Evolutionary conservation across 1,140 invertebrate genomes (phyloP).

Genomic region (Scaptomyza pallida): DNA sequence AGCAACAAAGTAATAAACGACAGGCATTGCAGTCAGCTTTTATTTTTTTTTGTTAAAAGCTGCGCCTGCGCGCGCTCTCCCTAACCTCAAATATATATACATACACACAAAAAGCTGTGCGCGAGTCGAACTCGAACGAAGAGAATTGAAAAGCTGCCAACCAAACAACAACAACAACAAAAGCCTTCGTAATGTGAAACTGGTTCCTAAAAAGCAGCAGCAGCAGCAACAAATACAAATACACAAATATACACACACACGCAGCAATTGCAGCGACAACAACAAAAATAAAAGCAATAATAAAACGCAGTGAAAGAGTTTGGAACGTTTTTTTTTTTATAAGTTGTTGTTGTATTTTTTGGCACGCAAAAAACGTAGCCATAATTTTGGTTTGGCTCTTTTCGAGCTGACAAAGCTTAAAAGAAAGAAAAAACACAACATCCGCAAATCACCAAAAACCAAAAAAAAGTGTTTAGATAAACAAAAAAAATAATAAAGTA

Average conservation of each 20-base stretch:
- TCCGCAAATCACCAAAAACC: slow-evolving; percentile 17
- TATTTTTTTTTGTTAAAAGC: no score
- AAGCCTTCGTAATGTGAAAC: slow-evolving; percentile 79
- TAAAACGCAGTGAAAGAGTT: slow-evolving; percentile 73
- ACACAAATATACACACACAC: slow-evolving; percentile 25
- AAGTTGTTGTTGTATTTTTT: slow-evolving; percentile 50
- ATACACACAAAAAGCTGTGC: slow-evolving; percentile 46
- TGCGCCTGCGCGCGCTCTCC: slow-evolving; percentile 68
- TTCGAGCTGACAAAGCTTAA: slow-evolving; percentile 30
- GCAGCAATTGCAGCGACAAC: slow-evolving; percentile 66
- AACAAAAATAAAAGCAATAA: slow-evolving; percentile 36
- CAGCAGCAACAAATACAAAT: slow-evolving; percentile 22
- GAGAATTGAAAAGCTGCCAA: slow-evolving; percentile 47
- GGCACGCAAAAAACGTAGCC: slow-evolving; percentile 71
- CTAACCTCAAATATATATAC: slow-evolving; percentile 67
- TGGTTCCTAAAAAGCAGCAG: slow-evolving; percentile 61
- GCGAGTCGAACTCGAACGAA: slow-evolving; percentile 55
- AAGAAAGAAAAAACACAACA: slow-evolving; percentile 33
- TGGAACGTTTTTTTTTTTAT: slow-evolving; percentile 31
- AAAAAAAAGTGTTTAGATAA: slow-evolving; percentile 19
- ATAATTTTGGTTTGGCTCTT: slow-evolving; percentile 4
- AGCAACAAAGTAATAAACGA: not conserved
- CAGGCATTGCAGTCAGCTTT: slow-evolving; percentile 50
- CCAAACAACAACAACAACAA: slow-evolving; percentile 43
- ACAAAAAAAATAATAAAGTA: slow-evolving; percentile 5